phyloP scores from a whole-genome alignment of 2,888 invertebrate genomes.

The Vannuccia rotundouncinata region DNA sequence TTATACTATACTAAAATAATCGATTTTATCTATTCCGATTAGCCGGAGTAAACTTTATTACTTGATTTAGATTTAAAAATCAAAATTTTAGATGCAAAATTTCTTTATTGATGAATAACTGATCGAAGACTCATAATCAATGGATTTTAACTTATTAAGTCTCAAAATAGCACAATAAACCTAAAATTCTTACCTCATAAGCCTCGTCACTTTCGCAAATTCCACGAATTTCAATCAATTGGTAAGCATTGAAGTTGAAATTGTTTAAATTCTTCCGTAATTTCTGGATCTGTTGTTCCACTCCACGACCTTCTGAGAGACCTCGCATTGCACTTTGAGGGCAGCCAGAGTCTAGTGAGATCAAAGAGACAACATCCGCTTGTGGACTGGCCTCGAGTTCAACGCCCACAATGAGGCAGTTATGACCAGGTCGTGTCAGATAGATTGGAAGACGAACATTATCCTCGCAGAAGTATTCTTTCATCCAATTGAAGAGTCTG shows the following conservation, averaged over 20 bases:
- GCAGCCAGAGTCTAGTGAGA: not conserved
- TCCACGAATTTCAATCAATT: not conserved
- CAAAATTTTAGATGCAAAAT: too few relatives aligned
- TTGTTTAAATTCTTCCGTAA: not conserved
- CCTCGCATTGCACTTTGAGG: not conserved
- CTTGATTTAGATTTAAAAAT: too few relatives aligned
- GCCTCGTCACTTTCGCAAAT: not conserved
- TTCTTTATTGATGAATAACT: too few relatives aligned
- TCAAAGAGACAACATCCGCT: not conserved
- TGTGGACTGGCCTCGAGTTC: not conserved
- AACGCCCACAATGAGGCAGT: conserved; percentile 27
- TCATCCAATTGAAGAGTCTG: not conserved
- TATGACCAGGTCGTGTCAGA: not conserved
- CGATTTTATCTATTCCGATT: too few relatives aligned
- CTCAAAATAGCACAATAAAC: too few relatives aligned
- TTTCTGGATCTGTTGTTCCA: not conserved
- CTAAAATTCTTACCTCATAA: too few relatives aligned
- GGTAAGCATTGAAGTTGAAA: not conserved
- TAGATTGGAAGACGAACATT: not conserved
- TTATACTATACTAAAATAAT: too few relatives aligned
- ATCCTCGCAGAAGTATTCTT: not conserved
- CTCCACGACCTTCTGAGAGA: not conserved
- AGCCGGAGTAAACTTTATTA: too few relatives aligned
- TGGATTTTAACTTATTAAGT: too few relatives aligned
- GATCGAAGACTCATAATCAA: too few relatives aligned